Conservation (phyloP, 2,797 vertebrate species). For the Buceros bicornis region DNA sequence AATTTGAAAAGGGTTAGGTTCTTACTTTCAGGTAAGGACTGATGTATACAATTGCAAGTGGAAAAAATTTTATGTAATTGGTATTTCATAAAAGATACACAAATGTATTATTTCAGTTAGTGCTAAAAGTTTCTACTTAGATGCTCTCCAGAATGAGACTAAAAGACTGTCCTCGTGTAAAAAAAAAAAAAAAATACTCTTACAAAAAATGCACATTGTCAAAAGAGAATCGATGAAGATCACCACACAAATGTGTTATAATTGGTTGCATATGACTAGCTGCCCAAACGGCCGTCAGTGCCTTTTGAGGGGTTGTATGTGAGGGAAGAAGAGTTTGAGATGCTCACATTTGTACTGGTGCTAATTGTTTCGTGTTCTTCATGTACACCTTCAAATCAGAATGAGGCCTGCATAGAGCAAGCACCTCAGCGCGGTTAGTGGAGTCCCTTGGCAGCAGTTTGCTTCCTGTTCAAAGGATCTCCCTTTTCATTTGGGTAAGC, state of each 20-base stretch:
- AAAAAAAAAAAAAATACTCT: background rate
- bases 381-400: background rate
- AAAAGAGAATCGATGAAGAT: background rate
- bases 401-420: background rate
- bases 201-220: background rate
- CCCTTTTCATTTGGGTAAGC: background rate
- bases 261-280: background rate
- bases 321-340: background rate
- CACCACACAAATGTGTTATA: background rate
- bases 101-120: background rate
- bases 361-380: background rate
- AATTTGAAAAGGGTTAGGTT: background rate
- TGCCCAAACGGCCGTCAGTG: background rate
- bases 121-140: background rate
- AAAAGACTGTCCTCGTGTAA: background rate
- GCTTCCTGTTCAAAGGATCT: background rate
- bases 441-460: background rate
- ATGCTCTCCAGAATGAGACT: background rate
- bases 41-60: background rate
- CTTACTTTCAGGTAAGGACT: background rate
- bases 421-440: background rate
- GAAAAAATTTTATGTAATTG: background rate
- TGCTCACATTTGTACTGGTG: fast-evolving
- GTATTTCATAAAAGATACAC: background rate
- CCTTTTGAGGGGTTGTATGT: background rate